Base-by-base conservation (phyloP, 2,888 invertebrate genomes). In the Capitulum mitella region DNA sequence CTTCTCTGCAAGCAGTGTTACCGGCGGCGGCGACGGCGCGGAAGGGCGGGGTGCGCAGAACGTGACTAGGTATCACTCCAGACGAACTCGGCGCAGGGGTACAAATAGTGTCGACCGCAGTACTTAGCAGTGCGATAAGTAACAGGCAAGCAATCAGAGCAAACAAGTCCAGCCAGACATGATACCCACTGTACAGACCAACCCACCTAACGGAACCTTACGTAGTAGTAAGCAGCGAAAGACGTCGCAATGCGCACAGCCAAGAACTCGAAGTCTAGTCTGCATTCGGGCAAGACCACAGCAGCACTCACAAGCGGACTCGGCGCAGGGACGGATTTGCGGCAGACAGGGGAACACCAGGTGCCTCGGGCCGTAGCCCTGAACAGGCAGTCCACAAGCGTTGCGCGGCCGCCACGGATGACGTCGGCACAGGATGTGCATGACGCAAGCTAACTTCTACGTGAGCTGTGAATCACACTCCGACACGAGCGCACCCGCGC, bases 1-100 rank as follows among this genome's bases (percentile, higher is more conserved):
- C 43, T 43, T 43, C 43, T 64, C 64, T 64, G 64, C 64, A 64
- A 64, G 64, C 64, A 64, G 64, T 6, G 64, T 64, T 64, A 64
- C 64, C 8, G 64, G 32, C 34, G 29, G 29, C 34, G 64, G 34
- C 34, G 32, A 19, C 32, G 64, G 64, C 43, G 43, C 12, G 6
- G 43, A 5, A 43, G 34, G 34, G 34, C 34, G 6, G 16, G 8
- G 16, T 34, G 61, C 34, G 64, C 19, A 34, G 3, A 32, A 32
- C 16, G 32, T 58, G 10, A n/a, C n/a, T n/a, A n/a, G n/a, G n/a
- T n/a, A n/a, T n/a, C n/a, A n/a, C n/a, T n/a, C n/a, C n/a, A n/a
- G n/a, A n/a, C n/a, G n/a, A n/a, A n/a, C n/a, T n/a, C n/a, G n/a
- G 43, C 12, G 43, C 43, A 51, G 51, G 22, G 8, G 19, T 19